Percentiles rank a stretch among this genome's conserved stretches.
Evolutionary conservation across 2,113 vertebrate genomes (phyloP).

Genomic region (Furnarius figulus): DNA sequence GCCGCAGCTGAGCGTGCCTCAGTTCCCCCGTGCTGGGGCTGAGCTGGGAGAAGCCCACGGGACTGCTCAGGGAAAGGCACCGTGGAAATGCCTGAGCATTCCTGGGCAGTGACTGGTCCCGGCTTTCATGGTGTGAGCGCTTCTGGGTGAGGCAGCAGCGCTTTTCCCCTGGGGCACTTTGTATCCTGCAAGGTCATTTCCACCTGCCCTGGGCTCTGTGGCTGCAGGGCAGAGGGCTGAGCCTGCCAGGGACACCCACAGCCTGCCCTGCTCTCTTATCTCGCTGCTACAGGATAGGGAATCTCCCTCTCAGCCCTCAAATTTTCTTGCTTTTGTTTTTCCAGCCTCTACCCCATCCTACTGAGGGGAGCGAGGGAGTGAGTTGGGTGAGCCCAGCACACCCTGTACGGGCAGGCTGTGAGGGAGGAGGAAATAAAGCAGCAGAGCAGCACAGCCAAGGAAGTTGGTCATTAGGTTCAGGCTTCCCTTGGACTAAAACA

Average conservation of each 20-base stretch:
- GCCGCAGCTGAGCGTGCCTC: constrained; percentile 13
- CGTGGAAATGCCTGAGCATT: background rate
- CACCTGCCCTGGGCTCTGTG: fast-evolving
- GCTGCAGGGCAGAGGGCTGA: background rate
- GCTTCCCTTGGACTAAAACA: background rate
- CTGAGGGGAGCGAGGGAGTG: background rate
- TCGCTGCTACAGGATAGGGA: background rate
- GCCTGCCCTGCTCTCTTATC: background rate
- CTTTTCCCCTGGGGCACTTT: fast-evolving
- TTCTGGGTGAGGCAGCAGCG: background rate
- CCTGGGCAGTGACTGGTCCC: background rate
- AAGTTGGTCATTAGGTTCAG: background rate
- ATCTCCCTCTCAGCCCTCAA: background rate
- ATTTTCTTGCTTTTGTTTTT: background rate
- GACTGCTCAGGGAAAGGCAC: background rate
- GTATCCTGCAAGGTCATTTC: background rate
- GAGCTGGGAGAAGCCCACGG: fast-evolving
- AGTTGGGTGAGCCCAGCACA: background rate
- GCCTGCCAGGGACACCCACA: background rate
- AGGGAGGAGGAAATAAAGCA: background rate
- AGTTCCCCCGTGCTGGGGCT: background rate
- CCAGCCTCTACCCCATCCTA: background rate
- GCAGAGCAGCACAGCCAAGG: background rate
- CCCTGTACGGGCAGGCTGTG: fast-evolving
- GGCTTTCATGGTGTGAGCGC: background rate